Base-by-base conservation (phyloP, 2,888 invertebrate genomes). In the Stenolophus ochropezus region DNA sequence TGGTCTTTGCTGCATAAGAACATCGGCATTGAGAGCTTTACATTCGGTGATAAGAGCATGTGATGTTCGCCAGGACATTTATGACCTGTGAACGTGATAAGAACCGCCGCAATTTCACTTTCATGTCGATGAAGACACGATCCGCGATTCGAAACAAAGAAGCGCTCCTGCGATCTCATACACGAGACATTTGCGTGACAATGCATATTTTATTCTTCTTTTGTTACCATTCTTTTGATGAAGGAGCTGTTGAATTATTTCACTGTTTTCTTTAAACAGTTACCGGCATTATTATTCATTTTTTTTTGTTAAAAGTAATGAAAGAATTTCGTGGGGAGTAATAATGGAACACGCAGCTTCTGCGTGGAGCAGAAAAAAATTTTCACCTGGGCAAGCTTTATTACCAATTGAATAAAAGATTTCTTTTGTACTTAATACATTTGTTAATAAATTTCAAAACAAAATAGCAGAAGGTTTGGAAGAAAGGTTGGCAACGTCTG, bases 121-220 rank as follows among this genome's bases (percentile, higher is more conserved):
- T 78, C 77, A 77, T 42, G 77, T 77, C 77, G 61, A 78, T 78
- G 77, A 78, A 61, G 49, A 53, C 75, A 78, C 47, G 61, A 65
- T 65, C 27, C 65, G 20, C 0, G 65, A 61, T 65, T 61, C 49
- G 77, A 78, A 78, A 78, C 61, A 65, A 78, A 65, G 77, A 61
- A 61, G 14, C 58, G 14, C 56, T 21, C 74, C 53, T 74, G 18
- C 27, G 51, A 14, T 74, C 18, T 51, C 25, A 74, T 25, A 74
- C 51, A 51, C 65, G 65, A 65, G 16, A 14, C 33, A 27, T 65
- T 65, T 65, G 65, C 65, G 33, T 65, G 65, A 65, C 65, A 65
- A 33, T 33, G 33, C 65, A 33, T 65, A 65, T 65, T 65, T 65
- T 65, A 65, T 65, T 27, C 20, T 20, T n/a, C 27, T 25, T 65